Evolutionary conservation across 2,797 vertebrate species (phyloP), one percentile per base, ranked within the genome.

Genomic region (Falco columbarius): DNA sequence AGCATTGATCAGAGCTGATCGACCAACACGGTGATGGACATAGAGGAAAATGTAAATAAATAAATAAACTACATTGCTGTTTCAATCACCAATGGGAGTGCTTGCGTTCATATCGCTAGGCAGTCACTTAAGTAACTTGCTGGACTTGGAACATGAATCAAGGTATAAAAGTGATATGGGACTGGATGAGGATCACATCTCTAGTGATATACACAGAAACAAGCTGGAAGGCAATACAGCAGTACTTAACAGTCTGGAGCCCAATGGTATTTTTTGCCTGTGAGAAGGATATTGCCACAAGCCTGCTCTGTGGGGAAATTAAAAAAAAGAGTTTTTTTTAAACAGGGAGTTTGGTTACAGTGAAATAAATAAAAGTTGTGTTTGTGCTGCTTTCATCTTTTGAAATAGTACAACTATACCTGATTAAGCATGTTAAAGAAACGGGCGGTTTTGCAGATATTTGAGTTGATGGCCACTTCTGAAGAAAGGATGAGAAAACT

Each of bases 21-120:
- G 46, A 91, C 72, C 79, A 66, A 34, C 2, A 4, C 30, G 3
- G 10, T 90, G 91, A 90, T 81, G 72, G 87, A 74, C 79, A 90
- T 80, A n/a, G 58, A 81, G 61, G 51, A 62, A 91, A 90, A 88
- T 27, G 58, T 62, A 94, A 71, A 77, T 84, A 93, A 94, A 87
- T 32, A 77, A 73, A 81, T 71, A 36, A 68, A 84, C 63, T 18
- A 6, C 24, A n/a, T 40, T 68, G 76, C 77, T 61, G 62, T 56
- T 92, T 61, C 58, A 6, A 61, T 80, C 38, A 19, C 32, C 72
- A 49, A 6, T n/a, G 68, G 30, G 38, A 90, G n/a, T 52, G 23
- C 18, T 24, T 12, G 18, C 34, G 29, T 18, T 29, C 62, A 63
- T 84, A 38, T 17, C 2, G 2, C 42, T 52, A 38, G n/a, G 44